Percentiles rank a stretch among this genome's conserved stretches.
phyloP scores from a whole-genome alignment of 1,140 invertebrate species.

The Brachionus sp. region DNA sequence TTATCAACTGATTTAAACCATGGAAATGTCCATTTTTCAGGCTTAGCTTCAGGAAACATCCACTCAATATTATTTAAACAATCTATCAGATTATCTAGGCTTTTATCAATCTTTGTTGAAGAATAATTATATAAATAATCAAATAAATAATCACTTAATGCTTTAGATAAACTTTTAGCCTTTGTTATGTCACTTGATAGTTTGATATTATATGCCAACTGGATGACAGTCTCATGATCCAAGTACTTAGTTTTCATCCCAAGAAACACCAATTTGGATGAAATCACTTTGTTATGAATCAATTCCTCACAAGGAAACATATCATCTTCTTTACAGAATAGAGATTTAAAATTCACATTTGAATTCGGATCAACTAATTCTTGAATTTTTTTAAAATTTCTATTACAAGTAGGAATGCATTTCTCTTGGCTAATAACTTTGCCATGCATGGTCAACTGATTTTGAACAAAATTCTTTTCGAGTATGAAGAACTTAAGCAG shows the following conservation, averaged over 20 bases:
- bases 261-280: background rate
- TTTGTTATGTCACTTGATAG: background rate
- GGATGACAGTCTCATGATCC: background rate
- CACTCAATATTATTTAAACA: background rate
- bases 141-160: background rate
- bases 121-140: background rate
- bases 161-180: background rate
- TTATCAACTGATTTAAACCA: background rate
- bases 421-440: background rate
- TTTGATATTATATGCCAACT: background rate
- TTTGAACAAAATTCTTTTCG: background rate
- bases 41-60: background rate
- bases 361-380: conserved; percentile 15
- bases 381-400: background rate
- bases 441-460: background rate
- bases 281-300: background rate
- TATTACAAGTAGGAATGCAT: conserved; percentile 14
- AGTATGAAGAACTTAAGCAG: background rate
- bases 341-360: background rate
- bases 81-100: background rate
- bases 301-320: background rate
- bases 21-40: background rate
- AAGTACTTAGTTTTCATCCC: background rate
- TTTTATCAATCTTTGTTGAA: too few species aligned
- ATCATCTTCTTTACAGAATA: background rate